These are phyloP conservation scores for Lanistes nyassanus DNA, from an alignment of 1,140 invertebrate genomes.

Conservation along the genomic window DNA sequence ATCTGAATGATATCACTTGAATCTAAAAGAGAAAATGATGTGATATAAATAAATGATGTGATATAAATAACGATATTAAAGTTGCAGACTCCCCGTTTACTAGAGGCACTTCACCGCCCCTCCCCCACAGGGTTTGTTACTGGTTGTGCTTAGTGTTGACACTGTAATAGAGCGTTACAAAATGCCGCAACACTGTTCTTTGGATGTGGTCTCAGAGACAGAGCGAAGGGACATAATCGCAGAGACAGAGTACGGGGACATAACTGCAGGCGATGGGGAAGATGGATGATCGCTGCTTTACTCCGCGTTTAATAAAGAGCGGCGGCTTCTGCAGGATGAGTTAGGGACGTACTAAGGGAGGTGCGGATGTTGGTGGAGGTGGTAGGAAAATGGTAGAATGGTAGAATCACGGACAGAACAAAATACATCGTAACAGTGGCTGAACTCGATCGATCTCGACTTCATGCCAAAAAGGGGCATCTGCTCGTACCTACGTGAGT, in stretches of 20 bases:
- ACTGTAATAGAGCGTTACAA: background rate
- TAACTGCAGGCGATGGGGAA: no score
- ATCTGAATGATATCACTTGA: no score
- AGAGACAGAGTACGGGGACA: background rate
- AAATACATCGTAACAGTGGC: no score
- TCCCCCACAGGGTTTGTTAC: background rate
- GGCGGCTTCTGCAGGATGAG: background rate
- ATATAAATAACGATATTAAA: no score
- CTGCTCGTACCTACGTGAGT: no score
- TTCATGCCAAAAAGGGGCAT: no score
- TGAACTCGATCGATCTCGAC: no score
- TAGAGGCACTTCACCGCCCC: background rate
- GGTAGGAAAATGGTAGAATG: no score
- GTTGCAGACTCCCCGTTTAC: background rate
- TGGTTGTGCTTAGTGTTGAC: background rate
- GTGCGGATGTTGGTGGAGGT: no score
- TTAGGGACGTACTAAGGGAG: background rate
- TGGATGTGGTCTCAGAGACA: background rate
- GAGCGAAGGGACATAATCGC: background rate
- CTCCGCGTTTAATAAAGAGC: conserved; percentile 7
- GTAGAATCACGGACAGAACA: no score
- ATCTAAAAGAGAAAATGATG: no score
- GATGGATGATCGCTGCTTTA: background rate
- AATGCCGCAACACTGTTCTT: background rate
- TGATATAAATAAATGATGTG: no score